Percentiles rank a stretch among this genome's conserved stretches.
These are phyloP conservation scores for Proteles cristata DNA, from an alignment of 2,113 vertebrate genomes.

Conservation along the genomic window DNA sequence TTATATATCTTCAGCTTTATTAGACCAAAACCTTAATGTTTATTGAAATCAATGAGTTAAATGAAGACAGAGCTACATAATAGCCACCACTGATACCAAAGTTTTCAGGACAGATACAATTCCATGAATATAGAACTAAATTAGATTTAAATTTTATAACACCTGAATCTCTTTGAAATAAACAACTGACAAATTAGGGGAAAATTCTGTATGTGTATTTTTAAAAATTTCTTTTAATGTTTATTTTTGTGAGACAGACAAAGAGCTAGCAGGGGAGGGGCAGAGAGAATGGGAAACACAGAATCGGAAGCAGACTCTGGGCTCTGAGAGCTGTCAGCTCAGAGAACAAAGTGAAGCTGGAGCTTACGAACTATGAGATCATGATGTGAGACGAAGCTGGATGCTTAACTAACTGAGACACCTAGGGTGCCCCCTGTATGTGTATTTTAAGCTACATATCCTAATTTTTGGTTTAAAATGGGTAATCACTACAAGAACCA, in stretches of 20 bases:
- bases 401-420: no score
- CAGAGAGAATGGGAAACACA: no score
- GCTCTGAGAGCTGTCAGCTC: no score
- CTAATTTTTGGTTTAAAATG: not conserved
- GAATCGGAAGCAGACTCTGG: no score
- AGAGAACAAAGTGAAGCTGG: no score
- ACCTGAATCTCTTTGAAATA: not conserved
- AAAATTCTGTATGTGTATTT: not conserved
- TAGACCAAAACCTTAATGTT: not conserved
- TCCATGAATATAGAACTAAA: not conserved
- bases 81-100: not conserved
- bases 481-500: not conserved
- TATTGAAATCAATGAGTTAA: not conserved
- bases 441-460: not conserved
- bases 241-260: no score
- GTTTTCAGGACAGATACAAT: not conserved
- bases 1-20: not conserved
- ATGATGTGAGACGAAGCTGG: no score
- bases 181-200: not conserved
- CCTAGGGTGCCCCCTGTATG: not conserved
- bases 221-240: not conserved
- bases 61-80: not conserved
- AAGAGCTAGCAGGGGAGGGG: no score
- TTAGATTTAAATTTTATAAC: not conserved
- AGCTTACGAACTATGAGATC: no score